phyloP scores from a whole-genome alignment of 2,888 invertebrate genomes.

The Bruchidius siliquastri region DNA sequence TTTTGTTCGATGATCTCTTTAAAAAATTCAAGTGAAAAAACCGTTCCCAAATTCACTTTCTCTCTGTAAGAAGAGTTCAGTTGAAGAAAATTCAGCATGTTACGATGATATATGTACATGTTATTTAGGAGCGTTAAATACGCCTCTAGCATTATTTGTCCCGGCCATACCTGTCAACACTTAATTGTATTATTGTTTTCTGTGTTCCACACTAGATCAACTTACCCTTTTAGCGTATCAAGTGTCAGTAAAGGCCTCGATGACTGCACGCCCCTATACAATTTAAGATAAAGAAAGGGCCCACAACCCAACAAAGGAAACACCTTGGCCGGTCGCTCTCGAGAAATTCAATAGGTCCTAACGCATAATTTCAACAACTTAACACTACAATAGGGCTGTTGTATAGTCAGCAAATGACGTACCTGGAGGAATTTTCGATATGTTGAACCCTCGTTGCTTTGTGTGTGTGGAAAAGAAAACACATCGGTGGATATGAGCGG shows the following conservation, averaged over 20 bases:
- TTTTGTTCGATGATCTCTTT: no score
- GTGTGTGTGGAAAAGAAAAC: neutral
- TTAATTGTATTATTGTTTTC: neutral
- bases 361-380: slow-evolving; percentile 28
- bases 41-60: no score
- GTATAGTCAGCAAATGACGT: slow-evolving; percentile 26
- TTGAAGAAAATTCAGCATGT: no score
- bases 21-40: no score
- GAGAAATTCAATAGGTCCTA: slow-evolving; percentile 30
- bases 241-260: slow-evolving; percentile 17
- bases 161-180: neutral
- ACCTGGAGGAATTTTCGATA: slow-evolving; percentile 12
- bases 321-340: slow-evolving; percentile 22
- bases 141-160: neutral
- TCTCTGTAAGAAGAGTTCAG: no score
- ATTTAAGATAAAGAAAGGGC: slow-evolving; percentile 14
- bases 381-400: slow-evolving; percentile 31
- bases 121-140: neutral
- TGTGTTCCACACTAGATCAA: neutral
- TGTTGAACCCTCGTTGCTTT: neutral
- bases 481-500: neutral
- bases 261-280: slow-evolving; percentile 14
- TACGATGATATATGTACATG: no score
- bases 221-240: slow-evolving; percentile 14
- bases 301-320: slow-evolving; percentile 12